These are phyloP conservation scores for Leptopilina syphax DNA, from an alignment of 2,888 invertebrate genomes.

Conservation along the genomic window DNA sequence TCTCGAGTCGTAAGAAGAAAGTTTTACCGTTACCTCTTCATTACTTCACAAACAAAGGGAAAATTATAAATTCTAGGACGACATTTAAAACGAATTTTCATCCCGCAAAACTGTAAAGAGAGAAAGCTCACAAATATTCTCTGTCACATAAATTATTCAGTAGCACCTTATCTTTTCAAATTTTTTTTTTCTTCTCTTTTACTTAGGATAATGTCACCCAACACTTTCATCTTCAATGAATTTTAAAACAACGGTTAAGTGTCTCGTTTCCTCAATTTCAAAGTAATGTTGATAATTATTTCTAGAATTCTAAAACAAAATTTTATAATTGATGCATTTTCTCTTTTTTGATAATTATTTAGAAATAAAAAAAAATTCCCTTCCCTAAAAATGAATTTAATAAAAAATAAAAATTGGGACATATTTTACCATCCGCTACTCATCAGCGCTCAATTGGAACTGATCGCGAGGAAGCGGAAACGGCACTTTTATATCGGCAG, in stretches of 20 bases:
- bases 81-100: background rate
- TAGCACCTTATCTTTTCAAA: background rate
- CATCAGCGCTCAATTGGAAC: too few relatives aligned
- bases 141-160: slow-evolving; percentile 11
- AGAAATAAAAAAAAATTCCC: too few relatives aligned
- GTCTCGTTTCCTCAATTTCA: background rate
- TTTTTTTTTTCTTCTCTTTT: background rate
- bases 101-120: background rate
- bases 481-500: too few relatives aligned
- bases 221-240: slow-evolving; percentile 2
- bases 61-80: slow-evolving; percentile 23
- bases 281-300: too few relatives aligned
- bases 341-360: too few relatives aligned
- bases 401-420: too few relatives aligned
- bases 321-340: too few relatives aligned
- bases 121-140: background rate
- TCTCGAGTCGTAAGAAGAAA: slow-evolving; percentile 2
- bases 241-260: background rate
- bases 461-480: too few relatives aligned
- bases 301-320: too few relatives aligned
- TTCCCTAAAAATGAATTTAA: too few relatives aligned
- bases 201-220: background rate
- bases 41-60: slow-evolving; percentile 5
- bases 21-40: slow-evolving; percentile 12
- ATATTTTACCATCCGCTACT: too few relatives aligned